Base-by-base conservation (phyloP, 2,888 invertebrate species). In the Gordius sp. region DNA sequence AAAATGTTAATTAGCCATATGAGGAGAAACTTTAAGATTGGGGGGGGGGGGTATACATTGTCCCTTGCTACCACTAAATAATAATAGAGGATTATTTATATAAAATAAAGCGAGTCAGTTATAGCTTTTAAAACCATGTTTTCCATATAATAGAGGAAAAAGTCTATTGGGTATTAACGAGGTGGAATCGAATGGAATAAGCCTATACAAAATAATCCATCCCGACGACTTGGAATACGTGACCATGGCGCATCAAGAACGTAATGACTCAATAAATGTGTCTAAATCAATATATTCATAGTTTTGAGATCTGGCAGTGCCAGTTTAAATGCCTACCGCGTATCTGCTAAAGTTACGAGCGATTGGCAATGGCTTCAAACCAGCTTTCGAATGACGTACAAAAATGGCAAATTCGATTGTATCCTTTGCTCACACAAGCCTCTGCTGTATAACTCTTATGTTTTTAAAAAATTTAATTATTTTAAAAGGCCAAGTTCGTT, bases 281-380 rank as follows among this genome's bases (percentile, higher is more conserved):
- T 33, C 8, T 33, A 33, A 33, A 33, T 13, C n/a, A 33, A n/a
- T 33, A 33, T 33, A 33, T 33, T 73, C 76, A 1, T 75, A 93
- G 91, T 93, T 65, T 73, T 93, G 63, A 93, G 93, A 75, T 91
- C 89, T 53, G 91, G 91, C 63, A 89, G 89, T 65, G 89, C 89
- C 60, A 91, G 91, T 33, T 82, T 93, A 80, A 89, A 91, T 65
- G 91, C 91, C 59, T 93, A 91, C 70, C 78, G 91, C 68, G 82
- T 85, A 71, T 82, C 86, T 71, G 83, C 84, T 63, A 89, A 89
- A 70, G 83, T 85, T 61, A 63, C 63, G 53, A 80, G 80, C 2
- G 80, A 81, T 65, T 93, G 89, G 89, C 82, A 93, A 69, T 93
- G 91, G 91, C 75, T 93, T 60, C 93, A 93, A 74, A 91, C 91